Conservation (phyloP, 2,888 invertebrate species). For the Myathropa florea region DNA sequence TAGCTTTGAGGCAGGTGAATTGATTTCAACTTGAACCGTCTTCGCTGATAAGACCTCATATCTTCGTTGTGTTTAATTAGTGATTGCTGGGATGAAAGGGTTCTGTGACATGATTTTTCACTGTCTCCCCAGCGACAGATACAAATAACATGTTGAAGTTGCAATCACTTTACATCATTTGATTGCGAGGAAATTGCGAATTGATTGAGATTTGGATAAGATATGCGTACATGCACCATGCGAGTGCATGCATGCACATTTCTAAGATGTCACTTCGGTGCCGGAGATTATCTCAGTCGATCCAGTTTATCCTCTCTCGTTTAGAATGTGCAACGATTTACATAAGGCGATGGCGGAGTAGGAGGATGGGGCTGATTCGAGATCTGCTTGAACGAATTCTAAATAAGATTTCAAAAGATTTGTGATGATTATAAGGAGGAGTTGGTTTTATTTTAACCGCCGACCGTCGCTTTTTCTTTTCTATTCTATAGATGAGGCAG, state of each 20-base stretch:
- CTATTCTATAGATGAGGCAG: conserved; percentile 37
- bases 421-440: conserved; percentile 51
- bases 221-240: conserved; percentile 57
- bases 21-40: conserved; percentile 3
- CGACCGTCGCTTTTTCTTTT: too few relatives aligned
- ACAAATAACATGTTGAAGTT: conserved; percentile 56
- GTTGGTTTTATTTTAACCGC: not conserved
- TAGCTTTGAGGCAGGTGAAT: conserved; percentile 23
- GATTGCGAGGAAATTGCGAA: conserved; percentile 62
- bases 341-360: conserved; percentile 15
- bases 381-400: conserved; percentile 59
- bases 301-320: conserved; percentile 65
- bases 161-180: conserved; percentile 60
- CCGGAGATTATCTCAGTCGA: conserved; percentile 54
- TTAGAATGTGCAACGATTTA: conserved; percentile 38
- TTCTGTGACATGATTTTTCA: conserved; percentile 41
- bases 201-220: conserved; percentile 68
- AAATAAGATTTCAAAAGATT: conserved; percentile 69
- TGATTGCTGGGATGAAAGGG: conserved; percentile 10
- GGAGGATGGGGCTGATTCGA: conserved; percentile 10
- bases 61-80: conserved; percentile 47
- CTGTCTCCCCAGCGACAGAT: conserved; percentile 31
- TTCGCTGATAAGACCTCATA: conserved; percentile 20
- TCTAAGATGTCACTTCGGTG: conserved; percentile 67
- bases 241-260: conserved; percentile 60